Evolutionary conservation across 2,888 invertebrate species (phyloP).

Genomic region (Parnassius orleans): DNA sequence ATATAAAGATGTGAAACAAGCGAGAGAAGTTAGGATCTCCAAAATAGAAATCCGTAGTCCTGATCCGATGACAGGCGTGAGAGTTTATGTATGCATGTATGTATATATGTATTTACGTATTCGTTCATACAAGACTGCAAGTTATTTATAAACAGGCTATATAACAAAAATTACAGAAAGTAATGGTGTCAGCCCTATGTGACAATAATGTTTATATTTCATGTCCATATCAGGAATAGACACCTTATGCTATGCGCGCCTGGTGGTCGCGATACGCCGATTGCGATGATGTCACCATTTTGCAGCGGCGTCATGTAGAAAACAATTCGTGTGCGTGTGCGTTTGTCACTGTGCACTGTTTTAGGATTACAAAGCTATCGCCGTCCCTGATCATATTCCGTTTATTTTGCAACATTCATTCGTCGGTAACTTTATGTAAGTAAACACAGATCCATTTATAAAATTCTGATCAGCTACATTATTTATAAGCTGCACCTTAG

Average conservation of each 20-base stretch:
- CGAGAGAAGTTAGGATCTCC: too few species aligned
- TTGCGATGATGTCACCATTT: slow-evolving; percentile 62
- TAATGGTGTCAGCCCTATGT: slow-evolving; percentile 33
- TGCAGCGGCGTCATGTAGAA: slow-evolving; percentile 32
- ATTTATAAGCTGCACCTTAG: not conserved
- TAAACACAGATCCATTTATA: slow-evolving; percentile 17
- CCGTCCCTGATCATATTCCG: slow-evolving; percentile 35
- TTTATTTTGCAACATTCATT: slow-evolving; percentile 28
- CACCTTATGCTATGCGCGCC: slow-evolving; percentile 58
- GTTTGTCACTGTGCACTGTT: slow-evolving; percentile 12
- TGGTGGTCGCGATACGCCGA: slow-evolving; percentile 61
- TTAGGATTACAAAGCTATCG: slow-evolving; percentile 37
- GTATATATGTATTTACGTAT: too few species aligned
- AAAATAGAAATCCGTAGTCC: too few species aligned
- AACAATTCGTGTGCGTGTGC: slow-evolving; percentile 11
- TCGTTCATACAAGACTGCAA: too few species aligned
- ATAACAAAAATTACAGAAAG: not conserved
- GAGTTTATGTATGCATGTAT: too few species aligned
- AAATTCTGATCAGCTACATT: slow-evolving; percentile 12
- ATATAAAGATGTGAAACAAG: too few species aligned
- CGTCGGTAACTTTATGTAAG: slow-evolving; percentile 26
- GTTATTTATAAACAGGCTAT: not conserved
- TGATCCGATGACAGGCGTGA: too few species aligned
- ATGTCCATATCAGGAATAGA: slow-evolving; percentile 51
- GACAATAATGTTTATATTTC: slow-evolving; percentile 52